Base-by-base conservation (phyloP, 2,888 invertebrate species). In the Prenolepis imparis region DNA sequence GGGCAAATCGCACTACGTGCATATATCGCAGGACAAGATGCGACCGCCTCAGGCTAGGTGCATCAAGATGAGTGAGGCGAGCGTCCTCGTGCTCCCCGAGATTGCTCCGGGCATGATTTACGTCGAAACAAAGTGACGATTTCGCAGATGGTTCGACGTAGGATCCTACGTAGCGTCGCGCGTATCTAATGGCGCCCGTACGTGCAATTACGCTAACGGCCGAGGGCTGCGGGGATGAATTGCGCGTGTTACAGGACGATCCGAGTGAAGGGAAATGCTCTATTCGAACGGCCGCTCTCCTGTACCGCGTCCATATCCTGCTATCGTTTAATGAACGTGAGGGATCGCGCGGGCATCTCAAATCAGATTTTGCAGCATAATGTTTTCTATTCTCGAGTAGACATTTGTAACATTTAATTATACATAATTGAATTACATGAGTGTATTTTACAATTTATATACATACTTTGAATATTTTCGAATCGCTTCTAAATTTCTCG, bases 61-160 rank as follows among this genome's bases (percentile, higher is more conserved):
- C 41, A 78, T 78, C 73, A 72, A 75, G 82, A 86, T 82, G 80
- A 83, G 81, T 67, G n/a, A 59, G 63, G 80, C 61, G 82, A 52
- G 81, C 61, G 77, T 70, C 77, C 70, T 74, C 78, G 68, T 21
- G 36, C 48, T 18, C 48, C 18, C 48, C 24, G 78, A 78, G 57
- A 48, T 78, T 67, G 84, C 83, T 80, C 61, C 52, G 64, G 73
- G 72, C 85, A 83, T 90, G 90, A 87, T 88, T 91, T 84, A 83
- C 88, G 84, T 85, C 84, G 85, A 87, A 90, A 92, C 92, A 90
- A 89, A 92, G 90, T 91, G 92, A 90, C 90, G 92, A 91, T 91
- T 90, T 90, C 88, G 91, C 88, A 87, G 90, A 77, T 88, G 88
- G 89, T 89, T 92, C 87, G 89, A 86, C 55, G 78, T 41, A 28